Evolutionary conservation across 2,888 invertebrate species (phyloP).

Genomic region (Sceliomorpha sp.): DNA sequence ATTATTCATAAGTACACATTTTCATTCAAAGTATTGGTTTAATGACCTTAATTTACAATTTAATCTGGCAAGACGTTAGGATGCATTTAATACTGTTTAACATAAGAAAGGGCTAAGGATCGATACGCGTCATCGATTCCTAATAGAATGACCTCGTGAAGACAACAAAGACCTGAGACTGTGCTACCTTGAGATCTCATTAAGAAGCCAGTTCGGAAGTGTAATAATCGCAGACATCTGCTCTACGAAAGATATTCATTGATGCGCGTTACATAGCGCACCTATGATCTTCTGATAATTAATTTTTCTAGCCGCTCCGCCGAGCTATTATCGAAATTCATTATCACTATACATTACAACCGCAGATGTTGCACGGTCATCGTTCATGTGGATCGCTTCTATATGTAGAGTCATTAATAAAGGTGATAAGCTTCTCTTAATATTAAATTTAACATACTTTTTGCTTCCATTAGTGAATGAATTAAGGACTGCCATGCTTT

Average conservation of each 20-base stretch:
- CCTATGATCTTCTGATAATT: slow-evolving; percentile 63
- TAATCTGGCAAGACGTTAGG: slow-evolving; percentile 31
- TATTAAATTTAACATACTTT: too few relatives aligned
- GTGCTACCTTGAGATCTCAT: slow-evolving; percentile 18
- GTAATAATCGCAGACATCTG: slow-evolving; percentile 76
- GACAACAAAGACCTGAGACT: slow-evolving; percentile 48
- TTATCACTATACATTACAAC: slow-evolving; percentile 14
- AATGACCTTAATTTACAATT: too few relatives aligned
- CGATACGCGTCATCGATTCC: slow-evolving; percentile 76
- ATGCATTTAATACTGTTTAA: slow-evolving; percentile 72
- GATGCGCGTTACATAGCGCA: slow-evolving; percentile 26
- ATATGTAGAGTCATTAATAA: slow-evolving; percentile 38
- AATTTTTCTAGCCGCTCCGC: slow-evolving; percentile 59
- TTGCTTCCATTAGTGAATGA: too few relatives aligned
- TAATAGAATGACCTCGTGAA: slow-evolving; percentile 63
- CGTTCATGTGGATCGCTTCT: background rate
- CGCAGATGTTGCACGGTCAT: slow-evolving; percentile 44
- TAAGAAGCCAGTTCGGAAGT: slow-evolving; percentile 64
- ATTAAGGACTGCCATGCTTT: too few relatives aligned
- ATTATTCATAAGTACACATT: too few relatives aligned
- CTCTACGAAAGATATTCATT: slow-evolving; percentile 44
- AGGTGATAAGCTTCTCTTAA: slow-evolving; percentile 24
- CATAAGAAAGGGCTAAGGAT: slow-evolving; percentile 71
- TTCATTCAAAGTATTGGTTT: too few relatives aligned
- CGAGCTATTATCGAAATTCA: slow-evolving; percentile 12